phyloP scores from a whole-genome alignment of 2,113 vertebrate species.

The Aix galericulata region DNA sequence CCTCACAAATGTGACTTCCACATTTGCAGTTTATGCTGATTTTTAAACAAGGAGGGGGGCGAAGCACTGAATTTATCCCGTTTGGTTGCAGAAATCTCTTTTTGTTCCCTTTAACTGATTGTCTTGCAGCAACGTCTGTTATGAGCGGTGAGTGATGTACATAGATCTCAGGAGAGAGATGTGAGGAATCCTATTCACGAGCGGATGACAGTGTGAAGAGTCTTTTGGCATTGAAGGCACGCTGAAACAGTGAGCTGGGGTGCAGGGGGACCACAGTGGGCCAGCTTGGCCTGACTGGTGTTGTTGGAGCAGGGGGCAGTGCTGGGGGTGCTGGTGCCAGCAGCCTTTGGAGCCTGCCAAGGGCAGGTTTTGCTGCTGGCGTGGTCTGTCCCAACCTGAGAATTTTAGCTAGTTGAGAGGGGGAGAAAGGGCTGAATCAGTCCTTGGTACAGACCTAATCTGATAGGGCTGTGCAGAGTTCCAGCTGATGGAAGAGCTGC shows the following conservation, averaged over 20 bases:
- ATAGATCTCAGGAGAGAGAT: neutral
- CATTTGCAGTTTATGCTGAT: neutral
- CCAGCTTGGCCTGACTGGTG: neutral
- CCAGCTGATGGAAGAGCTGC: neutral
- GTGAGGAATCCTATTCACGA: neutral
- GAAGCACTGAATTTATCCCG: neutral
- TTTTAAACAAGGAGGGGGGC: neutral
- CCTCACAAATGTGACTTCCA: neutral
- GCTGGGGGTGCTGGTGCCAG: neutral
- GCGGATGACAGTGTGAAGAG: neutral
- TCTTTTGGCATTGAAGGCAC: neutral
- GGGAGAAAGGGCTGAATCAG: neutral
- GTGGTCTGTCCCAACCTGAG: neutral
- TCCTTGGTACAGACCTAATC: neutral
- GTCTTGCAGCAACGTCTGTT: conserved; percentile 10
- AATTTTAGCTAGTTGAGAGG: neutral
- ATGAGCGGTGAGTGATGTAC: neutral
- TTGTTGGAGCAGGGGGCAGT: neutral
- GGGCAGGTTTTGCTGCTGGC: neutral
- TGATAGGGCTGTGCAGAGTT: neutral
- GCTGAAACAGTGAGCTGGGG: accelerated
- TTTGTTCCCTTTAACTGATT: conserved; percentile 11
- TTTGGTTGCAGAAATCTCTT: conserved; percentile 28
- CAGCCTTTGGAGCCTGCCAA: neutral
- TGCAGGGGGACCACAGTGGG: neutral